Conservation (phyloP, 2,888 invertebrate species). For the Sminthurinus aureus region DNA sequence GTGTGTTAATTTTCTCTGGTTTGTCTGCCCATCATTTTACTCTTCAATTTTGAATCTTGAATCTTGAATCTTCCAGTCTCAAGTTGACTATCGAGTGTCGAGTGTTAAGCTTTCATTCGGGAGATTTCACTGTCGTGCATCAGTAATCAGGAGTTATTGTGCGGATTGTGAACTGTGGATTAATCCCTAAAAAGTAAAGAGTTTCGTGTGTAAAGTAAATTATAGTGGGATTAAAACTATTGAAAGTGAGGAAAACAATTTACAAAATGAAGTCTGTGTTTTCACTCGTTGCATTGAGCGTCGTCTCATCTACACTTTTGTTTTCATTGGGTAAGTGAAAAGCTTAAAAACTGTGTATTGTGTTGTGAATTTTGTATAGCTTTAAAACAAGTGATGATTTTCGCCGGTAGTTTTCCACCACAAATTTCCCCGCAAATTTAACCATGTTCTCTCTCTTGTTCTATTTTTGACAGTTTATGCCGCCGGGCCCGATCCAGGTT, state of each 20-base stretch:
- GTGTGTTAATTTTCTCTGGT: neutral
- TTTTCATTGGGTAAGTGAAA: neutral
- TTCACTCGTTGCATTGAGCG: neutral
- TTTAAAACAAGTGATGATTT: neutral
- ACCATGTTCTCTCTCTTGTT: neutral
- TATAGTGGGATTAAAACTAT: too few species aligned
- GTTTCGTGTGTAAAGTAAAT: neutral
- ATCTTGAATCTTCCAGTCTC: too few species aligned
- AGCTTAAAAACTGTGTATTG: neutral
- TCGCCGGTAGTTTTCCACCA: too few species aligned
- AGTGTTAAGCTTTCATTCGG: too few species aligned
- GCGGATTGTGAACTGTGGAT: neutral
- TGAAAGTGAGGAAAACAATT: too few species aligned
- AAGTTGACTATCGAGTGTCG: too few species aligned
- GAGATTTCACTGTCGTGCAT: too few species aligned
- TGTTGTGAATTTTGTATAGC: neutral
- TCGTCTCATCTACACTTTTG: neutral
- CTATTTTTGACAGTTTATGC: neutral
- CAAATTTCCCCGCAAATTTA: too few species aligned
- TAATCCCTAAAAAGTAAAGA: neutral
- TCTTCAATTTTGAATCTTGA: neutral
- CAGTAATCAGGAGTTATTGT: too few species aligned
- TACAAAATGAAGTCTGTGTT: neutral
- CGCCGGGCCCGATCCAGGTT: slow-evolving; percentile 32
- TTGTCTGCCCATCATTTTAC: neutral